Evolutionary conservation across 2,888 invertebrate genomes (phyloP).

Genomic region (Scrobipalpa costella): DNA sequence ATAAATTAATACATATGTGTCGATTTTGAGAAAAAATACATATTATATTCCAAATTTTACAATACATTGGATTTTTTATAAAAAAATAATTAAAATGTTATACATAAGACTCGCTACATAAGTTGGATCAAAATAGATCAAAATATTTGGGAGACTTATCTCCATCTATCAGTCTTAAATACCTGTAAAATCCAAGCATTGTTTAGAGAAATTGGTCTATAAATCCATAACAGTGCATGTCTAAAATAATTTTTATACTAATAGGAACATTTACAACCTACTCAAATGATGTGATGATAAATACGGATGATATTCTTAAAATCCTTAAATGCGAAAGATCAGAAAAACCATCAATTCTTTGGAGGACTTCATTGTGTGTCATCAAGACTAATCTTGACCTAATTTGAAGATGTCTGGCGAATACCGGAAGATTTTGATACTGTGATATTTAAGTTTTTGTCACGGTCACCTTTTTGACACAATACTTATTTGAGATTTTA

Average conservation of each 20-base stretch:
- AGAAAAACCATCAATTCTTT: background rate
- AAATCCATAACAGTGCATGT: background rate
- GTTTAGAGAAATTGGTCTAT: background rate
- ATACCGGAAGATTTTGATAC: background rate
- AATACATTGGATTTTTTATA: too few species aligned
- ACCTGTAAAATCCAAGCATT: background rate
- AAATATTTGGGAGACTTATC: background rate
- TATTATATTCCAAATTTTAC: too few species aligned
- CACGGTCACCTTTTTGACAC: background rate
- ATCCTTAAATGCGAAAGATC: slow-evolving; percentile 6
- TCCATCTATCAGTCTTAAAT: slow-evolving; percentile 7
- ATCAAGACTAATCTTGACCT: background rate
- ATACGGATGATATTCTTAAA: slow-evolving; percentile 4
- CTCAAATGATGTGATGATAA: background rate
- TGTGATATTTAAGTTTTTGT: background rate
- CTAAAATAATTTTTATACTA: background rate
- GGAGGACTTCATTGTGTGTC: background rate
- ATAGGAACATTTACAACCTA: slow-evolving; percentile 3
- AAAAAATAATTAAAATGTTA: too few species aligned
- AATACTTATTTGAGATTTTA: background rate
- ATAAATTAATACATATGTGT: too few species aligned
- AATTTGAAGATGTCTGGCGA: background rate
- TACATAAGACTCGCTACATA: too few species aligned
- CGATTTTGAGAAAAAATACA: too few species aligned
- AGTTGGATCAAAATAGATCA: background rate